Conservation (phyloP, 23 tunicate species). For the Halocynthia aurantium region DNA sequence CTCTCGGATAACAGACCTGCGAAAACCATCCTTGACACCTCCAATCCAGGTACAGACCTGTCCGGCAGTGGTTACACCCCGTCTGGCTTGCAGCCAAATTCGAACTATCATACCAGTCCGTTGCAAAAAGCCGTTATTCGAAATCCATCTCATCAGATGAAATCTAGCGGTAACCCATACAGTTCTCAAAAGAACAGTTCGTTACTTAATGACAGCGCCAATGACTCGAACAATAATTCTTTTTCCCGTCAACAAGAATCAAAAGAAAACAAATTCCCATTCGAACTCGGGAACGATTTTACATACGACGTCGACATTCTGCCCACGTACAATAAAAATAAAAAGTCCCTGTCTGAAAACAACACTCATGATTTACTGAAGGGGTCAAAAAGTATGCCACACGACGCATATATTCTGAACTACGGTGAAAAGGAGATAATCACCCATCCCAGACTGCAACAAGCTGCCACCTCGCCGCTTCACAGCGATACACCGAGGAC, state of each 20-base stretch:
- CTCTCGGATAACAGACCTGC: slow-evolving; percentile 14
- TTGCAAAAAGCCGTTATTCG: slow-evolving; percentile 22
- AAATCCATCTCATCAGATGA: slow-evolving; percentile 21
- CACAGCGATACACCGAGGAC: slow-evolving; percentile 19
- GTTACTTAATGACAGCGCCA: background rate
- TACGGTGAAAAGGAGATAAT: background rate
- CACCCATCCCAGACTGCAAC: slow-evolving; percentile 19
- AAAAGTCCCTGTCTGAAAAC: background rate
- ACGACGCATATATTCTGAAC: background rate
- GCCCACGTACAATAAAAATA: too few relatives aligned
- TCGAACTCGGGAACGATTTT: background rate
- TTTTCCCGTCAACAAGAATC: too few relatives aligned
- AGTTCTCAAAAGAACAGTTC: too few relatives aligned
- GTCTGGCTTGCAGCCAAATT: slow-evolving; percentile 32
- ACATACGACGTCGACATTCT: too few relatives aligned
- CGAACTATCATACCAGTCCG: background rate
- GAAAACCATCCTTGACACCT: slow-evolving; percentile 6
- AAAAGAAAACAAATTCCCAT: background rate
- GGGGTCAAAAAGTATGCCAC: slow-evolving; percentile 15
- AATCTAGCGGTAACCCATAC: background rate
- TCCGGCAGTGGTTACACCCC: slow-evolving; percentile 49
- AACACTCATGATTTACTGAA: slow-evolving; percentile 1
- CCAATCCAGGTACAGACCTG: background rate
- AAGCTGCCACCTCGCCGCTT: slow-evolving; percentile 8
- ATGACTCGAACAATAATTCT: slow-evolving; percentile 9